Conservation (phyloP, 2,113 vertebrate genomes). For the Urocolius indicus region DNA sequence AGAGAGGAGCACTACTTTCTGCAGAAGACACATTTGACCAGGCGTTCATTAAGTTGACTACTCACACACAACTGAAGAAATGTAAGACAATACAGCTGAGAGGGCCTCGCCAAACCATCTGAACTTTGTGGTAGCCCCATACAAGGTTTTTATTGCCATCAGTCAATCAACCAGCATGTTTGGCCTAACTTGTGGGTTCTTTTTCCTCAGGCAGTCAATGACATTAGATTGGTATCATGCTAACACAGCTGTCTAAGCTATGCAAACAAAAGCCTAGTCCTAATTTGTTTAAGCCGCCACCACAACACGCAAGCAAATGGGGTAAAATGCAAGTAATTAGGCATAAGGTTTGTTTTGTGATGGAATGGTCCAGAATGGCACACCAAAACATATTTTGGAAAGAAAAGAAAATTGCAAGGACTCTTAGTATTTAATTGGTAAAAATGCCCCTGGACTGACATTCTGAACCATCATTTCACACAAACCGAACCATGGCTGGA, state of each 20-base stretch:
- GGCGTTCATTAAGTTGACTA: background rate
- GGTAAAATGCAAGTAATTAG: background rate
- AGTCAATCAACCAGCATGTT: constrained; percentile 22
- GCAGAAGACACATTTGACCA: background rate
- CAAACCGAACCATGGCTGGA: background rate
- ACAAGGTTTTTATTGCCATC: constrained; percentile 9
- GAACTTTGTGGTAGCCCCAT: background rate
- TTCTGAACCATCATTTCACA: background rate
- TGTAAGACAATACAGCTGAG: background rate
- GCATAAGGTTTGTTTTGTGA: background rate
- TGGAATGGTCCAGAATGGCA: background rate
- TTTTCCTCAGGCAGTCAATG: constrained; percentile 3
- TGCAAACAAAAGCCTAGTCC: background rate
- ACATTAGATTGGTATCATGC: background rate
- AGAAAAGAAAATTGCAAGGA: background rate
- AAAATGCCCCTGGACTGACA: background rate
- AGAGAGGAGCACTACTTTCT: background rate
- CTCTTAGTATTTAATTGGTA: background rate
- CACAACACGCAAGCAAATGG: background rate
- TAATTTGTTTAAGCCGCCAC: background rate
- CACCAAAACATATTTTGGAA: background rate
- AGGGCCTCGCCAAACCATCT: constrained; percentile 3
- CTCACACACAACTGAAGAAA: background rate
- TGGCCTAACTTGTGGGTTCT: background rate
- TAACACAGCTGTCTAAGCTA: constrained; percentile 6